Percentiles rank a stretch among this genome's conserved stretches.
phyloP scores from a whole-genome alignment of 2,113 vertebrate genomes.

The Sula dactylatra region DNA sequence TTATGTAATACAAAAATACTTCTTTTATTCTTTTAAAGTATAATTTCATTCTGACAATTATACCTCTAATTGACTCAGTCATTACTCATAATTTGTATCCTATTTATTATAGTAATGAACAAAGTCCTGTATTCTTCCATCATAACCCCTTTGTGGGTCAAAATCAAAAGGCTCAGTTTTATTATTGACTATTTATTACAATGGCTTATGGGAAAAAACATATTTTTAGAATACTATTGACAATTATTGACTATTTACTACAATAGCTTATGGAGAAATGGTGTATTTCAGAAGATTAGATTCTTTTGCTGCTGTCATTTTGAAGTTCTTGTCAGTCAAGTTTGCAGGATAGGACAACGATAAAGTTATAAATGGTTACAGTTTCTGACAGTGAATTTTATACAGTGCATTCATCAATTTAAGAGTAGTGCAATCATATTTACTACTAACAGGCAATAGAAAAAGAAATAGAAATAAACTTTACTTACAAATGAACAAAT shows the following conservation, averaged over 20 bases:
- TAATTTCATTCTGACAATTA: constrained; percentile 11
- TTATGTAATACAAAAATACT: background rate
- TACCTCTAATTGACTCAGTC: background rate
- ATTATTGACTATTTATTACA: background rate
- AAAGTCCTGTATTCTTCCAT: background rate
- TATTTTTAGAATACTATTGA: background rate
- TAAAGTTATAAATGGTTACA: background rate
- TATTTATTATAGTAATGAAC: background rate
- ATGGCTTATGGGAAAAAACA: background rate
- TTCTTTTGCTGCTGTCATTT: background rate
- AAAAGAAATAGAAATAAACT: background rate
- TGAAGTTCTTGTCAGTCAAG: background rate
- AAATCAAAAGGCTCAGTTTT: background rate
- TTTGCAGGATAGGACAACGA: background rate
- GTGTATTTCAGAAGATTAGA: background rate
- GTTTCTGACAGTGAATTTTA: background rate
- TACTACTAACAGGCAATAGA: background rate
- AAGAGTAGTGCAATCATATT: background rate
- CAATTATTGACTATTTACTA: background rate
- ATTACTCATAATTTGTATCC: background rate
- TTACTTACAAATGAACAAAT: background rate
- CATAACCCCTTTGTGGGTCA: background rate
- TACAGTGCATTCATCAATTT: background rate
- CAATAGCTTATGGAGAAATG: background rate
- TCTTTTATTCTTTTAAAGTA: background rate